Evolutionary conservation across 23 tunicate species (phyloP).

Genomic region (Ciona savignyi): DNA sequence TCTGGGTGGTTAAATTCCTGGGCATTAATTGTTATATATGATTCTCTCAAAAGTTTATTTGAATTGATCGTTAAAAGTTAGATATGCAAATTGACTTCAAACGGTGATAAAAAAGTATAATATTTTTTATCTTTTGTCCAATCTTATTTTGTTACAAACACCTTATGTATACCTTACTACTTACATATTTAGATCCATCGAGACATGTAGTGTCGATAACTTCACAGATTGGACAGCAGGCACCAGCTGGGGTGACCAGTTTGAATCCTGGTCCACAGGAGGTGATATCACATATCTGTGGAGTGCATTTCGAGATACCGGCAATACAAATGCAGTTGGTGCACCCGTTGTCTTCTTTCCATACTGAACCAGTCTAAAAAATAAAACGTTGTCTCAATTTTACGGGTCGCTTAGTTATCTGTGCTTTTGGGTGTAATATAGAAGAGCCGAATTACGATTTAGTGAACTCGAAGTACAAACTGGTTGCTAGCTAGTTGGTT

Average conservation of each 20-base stretch:
- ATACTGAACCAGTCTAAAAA: conserved; percentile 83
- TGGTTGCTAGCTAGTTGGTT: no score
- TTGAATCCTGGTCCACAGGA: conserved; percentile 48
- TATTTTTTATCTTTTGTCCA: no score
- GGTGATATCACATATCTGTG: conserved; percentile 55
- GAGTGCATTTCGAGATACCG: conserved; percentile 80
- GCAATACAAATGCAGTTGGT: conserved; percentile 88
- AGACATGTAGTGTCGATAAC: conserved; percentile 36
- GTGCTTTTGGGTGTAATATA: neutral
- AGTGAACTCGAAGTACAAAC: no score
- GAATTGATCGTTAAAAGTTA: no score
- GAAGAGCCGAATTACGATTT: no score
- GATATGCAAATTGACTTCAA: no score
- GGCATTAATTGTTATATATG: no score
- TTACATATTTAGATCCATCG: conserved; percentile 58
- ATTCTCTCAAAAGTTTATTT: no score
- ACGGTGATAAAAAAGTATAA: no score
- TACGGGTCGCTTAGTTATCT: neutral
- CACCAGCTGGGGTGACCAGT: conserved; percentile 12
- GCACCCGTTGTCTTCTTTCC: conserved; percentile 96
- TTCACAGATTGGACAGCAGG: conserved; percentile 70
- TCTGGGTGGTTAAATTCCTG: no score
- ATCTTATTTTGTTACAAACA: no score
- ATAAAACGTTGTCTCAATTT: neutral
- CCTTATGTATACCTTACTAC: neutral